phyloP scores from a whole-genome alignment of 1,140 invertebrate species.

The Drosophila leontia region DNA sequence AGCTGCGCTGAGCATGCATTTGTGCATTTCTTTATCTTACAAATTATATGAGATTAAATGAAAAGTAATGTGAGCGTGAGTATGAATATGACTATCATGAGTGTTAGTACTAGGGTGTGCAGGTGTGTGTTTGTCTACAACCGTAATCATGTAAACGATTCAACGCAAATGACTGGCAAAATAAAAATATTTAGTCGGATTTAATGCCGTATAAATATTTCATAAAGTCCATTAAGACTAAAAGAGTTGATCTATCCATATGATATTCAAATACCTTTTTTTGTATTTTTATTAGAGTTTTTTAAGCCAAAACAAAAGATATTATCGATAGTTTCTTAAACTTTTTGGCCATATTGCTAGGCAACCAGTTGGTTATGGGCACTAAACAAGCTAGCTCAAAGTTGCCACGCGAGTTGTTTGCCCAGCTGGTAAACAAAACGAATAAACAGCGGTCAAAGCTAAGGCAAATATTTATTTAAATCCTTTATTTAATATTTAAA shows the following conservation, averaged over 20 bases:
- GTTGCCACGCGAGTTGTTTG: constrained; percentile 34
- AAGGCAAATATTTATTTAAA: constrained; percentile 27
- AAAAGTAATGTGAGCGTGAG: constrained; percentile 71
- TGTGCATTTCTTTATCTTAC: constrained; percentile 79
- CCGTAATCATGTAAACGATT: constrained; percentile 44
- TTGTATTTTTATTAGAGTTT: not conserved
- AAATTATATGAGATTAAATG: constrained; percentile 80
- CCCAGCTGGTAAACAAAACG: constrained; percentile 28
- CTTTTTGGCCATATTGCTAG: constrained; percentile 15
- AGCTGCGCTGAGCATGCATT: constrained; percentile 48
- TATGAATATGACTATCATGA: constrained; percentile 47
- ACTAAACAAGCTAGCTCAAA: constrained; percentile 26
- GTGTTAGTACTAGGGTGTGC: constrained; percentile 25
- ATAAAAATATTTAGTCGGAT: constrained; percentile 8
- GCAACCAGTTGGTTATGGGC: constrained; percentile 24
- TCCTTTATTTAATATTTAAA: not conserved
- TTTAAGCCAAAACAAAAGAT: not conserved
- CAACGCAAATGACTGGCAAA: constrained; percentile 36
- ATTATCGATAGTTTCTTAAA: constrained; percentile 11
- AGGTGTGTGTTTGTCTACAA: constrained; percentile 19
- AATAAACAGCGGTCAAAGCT: constrained; percentile 19
- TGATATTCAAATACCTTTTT: not conserved
- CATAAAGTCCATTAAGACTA: not conserved
- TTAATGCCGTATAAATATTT: constrained; percentile 5
- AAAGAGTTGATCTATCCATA: not conserved